These are phyloP conservation scores for Lasioglossum pauxillum DNA, from an alignment of 2,888 invertebrate species.

Conservation along the genomic window DNA sequence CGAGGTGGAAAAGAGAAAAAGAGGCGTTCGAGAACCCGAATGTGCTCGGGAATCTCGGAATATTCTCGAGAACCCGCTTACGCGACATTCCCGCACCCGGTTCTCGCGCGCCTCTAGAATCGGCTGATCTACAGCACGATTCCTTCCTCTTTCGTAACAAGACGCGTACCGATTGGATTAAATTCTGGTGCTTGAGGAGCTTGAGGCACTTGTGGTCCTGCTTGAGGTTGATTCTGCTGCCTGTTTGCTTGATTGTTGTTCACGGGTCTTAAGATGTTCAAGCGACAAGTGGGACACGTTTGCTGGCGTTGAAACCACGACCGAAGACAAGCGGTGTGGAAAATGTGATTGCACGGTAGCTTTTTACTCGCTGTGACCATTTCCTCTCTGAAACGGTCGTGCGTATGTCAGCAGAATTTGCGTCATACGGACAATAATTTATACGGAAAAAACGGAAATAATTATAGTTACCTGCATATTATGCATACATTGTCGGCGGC, in stretches of 20 bases:
- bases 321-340: constrained; percentile 98
- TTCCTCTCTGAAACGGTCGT: constrained; percentile 86
- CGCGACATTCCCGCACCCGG: neutral
- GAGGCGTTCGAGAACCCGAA: neutral
- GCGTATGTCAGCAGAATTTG: neutral
- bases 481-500: constrained; percentile 99
- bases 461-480: constrained; percentile 90
- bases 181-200: constrained; percentile 68
- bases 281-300: constrained; percentile 99
- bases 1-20: neutral
- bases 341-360: constrained; percentile 99
- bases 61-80: neutral
- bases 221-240: constrained; percentile 81
- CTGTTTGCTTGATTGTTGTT: constrained; percentile 68
- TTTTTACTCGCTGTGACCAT: constrained; percentile 94
- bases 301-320: constrained; percentile 99
- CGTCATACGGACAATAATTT: neutral
- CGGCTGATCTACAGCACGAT: neutral
- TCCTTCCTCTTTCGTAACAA: neutral
- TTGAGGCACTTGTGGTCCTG: constrained; percentile 76
- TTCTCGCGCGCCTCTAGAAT: neutral
- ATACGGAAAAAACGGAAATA: neutral
- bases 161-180: constrained; percentile 72
- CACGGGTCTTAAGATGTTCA: constrained; percentile 90
- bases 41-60: neutral